Evolutionary conservation across 2,113 vertebrate species (phyloP), one percentile per base, ranked within the genome.

Genomic region (Noctilio leporinus): DNA sequence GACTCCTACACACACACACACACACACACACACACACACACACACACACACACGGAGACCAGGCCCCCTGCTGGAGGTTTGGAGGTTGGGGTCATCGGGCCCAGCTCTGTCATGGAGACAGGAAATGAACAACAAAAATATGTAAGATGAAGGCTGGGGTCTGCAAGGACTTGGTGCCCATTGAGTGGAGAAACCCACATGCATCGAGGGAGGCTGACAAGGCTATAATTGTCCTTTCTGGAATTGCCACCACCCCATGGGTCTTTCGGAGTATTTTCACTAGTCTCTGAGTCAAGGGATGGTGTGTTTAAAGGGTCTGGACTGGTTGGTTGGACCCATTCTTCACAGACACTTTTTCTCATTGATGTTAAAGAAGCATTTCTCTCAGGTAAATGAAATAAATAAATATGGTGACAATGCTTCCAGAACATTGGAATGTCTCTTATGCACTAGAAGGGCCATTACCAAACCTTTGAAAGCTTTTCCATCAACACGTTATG

Each of bases 31-130:
- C 3, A 8, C 14, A 22, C 28, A 26, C 49, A 65, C 62, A n/a
- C 62, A n/a, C 3, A 0, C 5, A 7, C 5, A 19, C 3, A 8
- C 14, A 14, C 16, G 19, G 19, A 57, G 22, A 16, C 30, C 10
- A 1, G 4, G 0, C 7, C 12, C 3, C 4, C 40, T 35, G 4
- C 4, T 15, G 8, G 2, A 11, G 33, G 6, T 70, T 2, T 9
- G 4, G 14, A 65, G 12, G 47, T 1, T 1, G 4, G 51, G 64
- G 22, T 38, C n/a, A 4, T 2, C 4, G 7, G 7, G 20, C 4
- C 19, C 6, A 10, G 12, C 22, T 89, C 22, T 16, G 3, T 40
- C 3, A 0, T 2, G 2, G 10, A 51, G 30, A 47, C 2, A 5
- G 17, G 7, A 30, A 78, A n/a, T 28, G 43, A 81, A 49, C 22